These are phyloP conservation scores for Tinamus guttatus DNA, from an alignment of 2,113 vertebrate genomes.

Conservation along the genomic window DNA sequence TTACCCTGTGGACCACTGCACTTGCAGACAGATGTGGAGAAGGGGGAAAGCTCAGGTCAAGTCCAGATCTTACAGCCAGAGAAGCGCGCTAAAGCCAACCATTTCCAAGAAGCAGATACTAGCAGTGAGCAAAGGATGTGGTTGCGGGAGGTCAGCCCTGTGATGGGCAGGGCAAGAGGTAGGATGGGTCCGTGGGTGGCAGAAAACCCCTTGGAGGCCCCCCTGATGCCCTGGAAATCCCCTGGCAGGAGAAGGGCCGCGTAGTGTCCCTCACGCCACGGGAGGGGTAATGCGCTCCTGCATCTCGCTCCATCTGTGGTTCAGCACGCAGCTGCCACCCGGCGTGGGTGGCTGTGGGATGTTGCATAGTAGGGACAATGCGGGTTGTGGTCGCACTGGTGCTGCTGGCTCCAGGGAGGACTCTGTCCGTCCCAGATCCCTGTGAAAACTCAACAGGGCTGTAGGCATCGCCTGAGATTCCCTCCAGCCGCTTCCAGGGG, in stretches of 20 bases:
- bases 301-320: not conserved
- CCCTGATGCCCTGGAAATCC: slow-evolving; percentile 46
- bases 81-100: not conserved
- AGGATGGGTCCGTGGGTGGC: not conserved
- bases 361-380: not conserved
- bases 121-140: not conserved
- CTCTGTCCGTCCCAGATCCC: not conserved
- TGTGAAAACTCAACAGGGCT: not conserved
- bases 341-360: not conserved
- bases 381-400: not conserved
- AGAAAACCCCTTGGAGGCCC: not conserved
- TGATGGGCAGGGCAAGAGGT: not conserved
- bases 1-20: not conserved
- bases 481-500: not conserved
- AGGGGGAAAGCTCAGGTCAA: not conserved
- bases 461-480: not conserved
- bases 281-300: slow-evolving; percentile 17
- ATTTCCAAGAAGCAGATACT: slow-evolving; percentile 19
- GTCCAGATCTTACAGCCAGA: not conserved
- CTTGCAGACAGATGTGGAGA: not conserved
- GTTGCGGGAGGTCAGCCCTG: not conserved
- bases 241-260: slow-evolving; percentile 30
- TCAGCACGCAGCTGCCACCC: not conserved
- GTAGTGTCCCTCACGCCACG: not conserved
- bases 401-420: not conserved